Evolutionary conservation across 2,113 vertebrate species (phyloP).

Genomic region (Fulmarus glacialis): DNA sequence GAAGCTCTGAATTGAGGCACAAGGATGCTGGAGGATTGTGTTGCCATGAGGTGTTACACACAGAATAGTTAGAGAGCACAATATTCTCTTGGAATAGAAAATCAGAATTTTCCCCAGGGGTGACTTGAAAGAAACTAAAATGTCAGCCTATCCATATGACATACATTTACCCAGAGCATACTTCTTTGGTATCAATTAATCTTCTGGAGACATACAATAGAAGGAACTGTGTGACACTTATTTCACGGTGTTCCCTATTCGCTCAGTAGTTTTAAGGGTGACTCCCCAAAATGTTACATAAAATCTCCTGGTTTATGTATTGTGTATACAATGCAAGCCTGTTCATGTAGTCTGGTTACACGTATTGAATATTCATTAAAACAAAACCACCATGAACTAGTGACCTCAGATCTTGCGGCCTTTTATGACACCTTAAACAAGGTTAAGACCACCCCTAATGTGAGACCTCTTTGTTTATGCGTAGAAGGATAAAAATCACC

Average conservation of each 20-base stretch:
- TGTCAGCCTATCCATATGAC: not conserved
- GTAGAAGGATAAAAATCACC: not conserved
- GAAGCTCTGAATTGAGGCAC: not conserved
- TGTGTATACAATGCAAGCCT: not conserved
- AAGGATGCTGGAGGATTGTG: not conserved
- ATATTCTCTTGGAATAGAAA: not conserved
- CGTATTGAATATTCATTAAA: not conserved
- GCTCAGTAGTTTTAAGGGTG: not conserved
- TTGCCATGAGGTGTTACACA: not conserved
- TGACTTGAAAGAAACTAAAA: not conserved
- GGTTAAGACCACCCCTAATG: not conserved
- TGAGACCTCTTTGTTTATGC: not conserved
- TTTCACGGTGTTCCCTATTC: not conserved
- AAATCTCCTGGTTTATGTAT: not conserved
- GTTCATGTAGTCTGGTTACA: not conserved
- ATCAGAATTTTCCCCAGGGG: not conserved
- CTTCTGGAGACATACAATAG: not conserved
- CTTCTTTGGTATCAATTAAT: not conserved
- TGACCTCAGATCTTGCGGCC: not conserved
- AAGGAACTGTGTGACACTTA: not conserved
- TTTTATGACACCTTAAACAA: not conserved
- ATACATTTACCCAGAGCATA: not conserved
- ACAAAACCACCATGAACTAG: not conserved
- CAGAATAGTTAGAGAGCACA: not conserved
- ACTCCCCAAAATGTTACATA: not conserved